Evolutionary conservation across 2,797 vertebrate genomes (phyloP), one percentile per base, ranked within the genome.

Genomic region (Phoxinus dragarum): DNA sequence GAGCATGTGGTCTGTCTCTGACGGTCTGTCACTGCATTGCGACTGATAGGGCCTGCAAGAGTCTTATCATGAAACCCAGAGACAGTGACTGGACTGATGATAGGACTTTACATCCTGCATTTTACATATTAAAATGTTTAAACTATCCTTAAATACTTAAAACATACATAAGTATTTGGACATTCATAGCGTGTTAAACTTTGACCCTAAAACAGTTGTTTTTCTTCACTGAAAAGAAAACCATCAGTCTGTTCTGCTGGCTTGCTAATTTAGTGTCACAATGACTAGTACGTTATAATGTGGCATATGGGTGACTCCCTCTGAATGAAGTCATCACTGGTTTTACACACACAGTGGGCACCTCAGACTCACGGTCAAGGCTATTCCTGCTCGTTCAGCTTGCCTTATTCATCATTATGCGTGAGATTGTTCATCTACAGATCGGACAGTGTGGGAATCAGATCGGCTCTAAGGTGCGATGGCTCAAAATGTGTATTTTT

Each of bases 381-480:
- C 88, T 84, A 89, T 90, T 88, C 87, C 86, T 91, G 87, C 88
- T 85, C 54, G 59, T 82, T 89, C 88, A 90, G 87, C 87, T 87
- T 80, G 81, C 61, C 72, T 84, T 64, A 80, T 85, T 23, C 0
- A 82, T 86, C 94, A 97, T 88, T 93, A 99, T 99, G 98, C 96
- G 98, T 90, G 98, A 99, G 92, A 99, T 99, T 5, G 96, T 99
- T 47, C 98, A 99, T 89, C 94, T 99, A 86, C 98, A 99, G 95
- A 97, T 99, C 1, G 98, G 98, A 92, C 98, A 99, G 92, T 99
- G 98, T 67, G 98, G 98, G 59, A 99, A 99, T 95, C 98, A 99
- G 93, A 98, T 99, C 1, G 98, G 98, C 91, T 92, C 96, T 42
- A 99, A 99, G 98, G 98, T 99, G 95, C 94, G 73, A 81, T 73